Evolutionary conservation across 1,140 invertebrate species (phyloP), one percentile per base, ranked within the genome.

Genomic region (Orchesella cincta): DNA sequence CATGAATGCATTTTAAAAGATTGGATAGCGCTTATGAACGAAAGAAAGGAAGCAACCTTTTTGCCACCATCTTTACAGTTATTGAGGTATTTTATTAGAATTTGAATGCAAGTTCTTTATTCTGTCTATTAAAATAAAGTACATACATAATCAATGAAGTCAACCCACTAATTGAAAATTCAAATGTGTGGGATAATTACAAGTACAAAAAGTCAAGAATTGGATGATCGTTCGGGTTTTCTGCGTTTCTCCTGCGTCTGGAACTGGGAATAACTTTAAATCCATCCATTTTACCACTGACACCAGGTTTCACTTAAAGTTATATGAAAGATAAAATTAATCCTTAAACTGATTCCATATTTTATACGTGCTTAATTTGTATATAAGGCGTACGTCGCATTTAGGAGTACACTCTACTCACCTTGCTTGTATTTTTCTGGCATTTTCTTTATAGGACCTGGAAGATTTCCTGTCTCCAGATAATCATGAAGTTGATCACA

Each of bases 371-470:
- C 23, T 29, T 64, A 14, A 12, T 14, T 51, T n/a, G n/a, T 51
- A 12, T n/a, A 12, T n/a, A 12, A 14, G 46, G 12, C 46, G n/a
- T 26, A 23, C 14, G 12, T 64, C 26, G 5, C 28, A 12, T 64
- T 64, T 23, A 64, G 14, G 20, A 46, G 12, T 16, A 23, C 57
- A 16, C 26, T 29, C 12, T 23, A 71, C 5, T 71, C 29, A 73
- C 71, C 39, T 51, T 73, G 36, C 71, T 73, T 73, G 26, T 73
- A 73, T 29, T 73, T 73, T 1, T 73, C 36, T 3, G 71, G 71
- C 71, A 73, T 73, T 26, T 46, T 51, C 28, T 73, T 73, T 20
- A 73, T 28, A 5, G 71, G 71, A 5, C 8, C 33, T 5, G 71
- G 71, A 2, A 73, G 12, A 2, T 46, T 3, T 14, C 71, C 71